Evolutionary conservation across 2,113 vertebrate genomes (phyloP).

Genomic region (Myanophis thanlyinensis): DNA sequence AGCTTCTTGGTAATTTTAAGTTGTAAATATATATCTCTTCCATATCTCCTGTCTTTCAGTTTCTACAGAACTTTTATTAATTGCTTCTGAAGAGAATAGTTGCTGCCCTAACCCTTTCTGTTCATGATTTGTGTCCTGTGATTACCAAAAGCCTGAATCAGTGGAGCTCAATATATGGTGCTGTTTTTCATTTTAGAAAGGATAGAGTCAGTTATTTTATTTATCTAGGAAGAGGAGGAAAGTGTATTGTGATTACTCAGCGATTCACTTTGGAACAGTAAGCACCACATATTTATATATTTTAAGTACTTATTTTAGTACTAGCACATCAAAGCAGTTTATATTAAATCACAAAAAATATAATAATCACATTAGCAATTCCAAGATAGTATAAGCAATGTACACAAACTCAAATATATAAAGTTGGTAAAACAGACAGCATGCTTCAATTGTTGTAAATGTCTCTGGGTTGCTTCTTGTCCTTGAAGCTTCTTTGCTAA

Average conservation of each 20-base stretch:
- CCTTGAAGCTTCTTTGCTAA: constrained; percentile 83
- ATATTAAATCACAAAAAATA: neutral
- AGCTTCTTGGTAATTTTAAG: neutral
- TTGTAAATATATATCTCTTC: constrained; percentile 16
- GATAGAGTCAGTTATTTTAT: neutral
- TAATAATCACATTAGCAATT: neutral
- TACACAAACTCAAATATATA: neutral
- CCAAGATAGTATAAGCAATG: neutral
- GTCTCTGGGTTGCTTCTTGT: constrained; percentile 17
- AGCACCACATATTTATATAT: neutral
- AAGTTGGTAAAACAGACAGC: neutral
- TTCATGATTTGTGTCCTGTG: neutral
- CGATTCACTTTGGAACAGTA: neutral
- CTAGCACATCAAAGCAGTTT: neutral
- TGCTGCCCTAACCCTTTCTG: neutral
- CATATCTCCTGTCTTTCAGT: neutral
- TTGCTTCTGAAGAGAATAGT: neutral
- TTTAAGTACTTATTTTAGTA: neutral
- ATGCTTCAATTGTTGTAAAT: neutral
- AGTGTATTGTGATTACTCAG: neutral
- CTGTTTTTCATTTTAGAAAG: neutral
- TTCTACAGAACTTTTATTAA: fast-evolving
- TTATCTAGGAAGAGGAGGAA: neutral
- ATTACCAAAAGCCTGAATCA: neutral
- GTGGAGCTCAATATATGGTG: neutral